A percentile compares a stretch with the other conserved stretches of the same genome.
These are phyloP conservation scores for Sabatieria punctata DNA, from an alignment of 2,888 invertebrate species.

Conservation along the genomic window DNA sequence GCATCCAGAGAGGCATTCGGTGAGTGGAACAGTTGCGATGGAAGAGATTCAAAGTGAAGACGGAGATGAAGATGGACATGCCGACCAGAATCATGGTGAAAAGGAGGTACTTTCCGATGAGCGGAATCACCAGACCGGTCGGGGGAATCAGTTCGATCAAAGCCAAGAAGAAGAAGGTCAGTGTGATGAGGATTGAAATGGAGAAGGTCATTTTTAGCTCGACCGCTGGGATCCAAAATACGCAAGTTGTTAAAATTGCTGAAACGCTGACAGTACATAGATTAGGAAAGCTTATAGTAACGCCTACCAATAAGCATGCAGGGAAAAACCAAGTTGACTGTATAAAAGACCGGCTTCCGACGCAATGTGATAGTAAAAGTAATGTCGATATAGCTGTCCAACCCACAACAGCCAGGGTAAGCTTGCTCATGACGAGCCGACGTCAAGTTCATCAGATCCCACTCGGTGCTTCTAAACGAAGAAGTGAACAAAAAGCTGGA, in stretches of 20 bases:
- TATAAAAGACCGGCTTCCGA: slow-evolving; percentile 29
- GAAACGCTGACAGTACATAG: background rate
- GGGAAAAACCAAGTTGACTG: slow-evolving; percentile 21
- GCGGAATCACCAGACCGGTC: slow-evolving; percentile 73
- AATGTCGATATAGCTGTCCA: slow-evolving; percentile 29
- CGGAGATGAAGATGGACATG: slow-evolving; percentile 79
- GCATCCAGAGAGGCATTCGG: slow-evolving; percentile 77
- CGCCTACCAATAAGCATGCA: slow-evolving; percentile 23
- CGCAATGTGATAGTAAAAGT: slow-evolving; percentile 23
- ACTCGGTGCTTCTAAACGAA: slow-evolving; percentile 24
- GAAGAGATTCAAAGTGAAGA: slow-evolving; percentile 87
- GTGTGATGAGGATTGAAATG: slow-evolving; percentile 86
- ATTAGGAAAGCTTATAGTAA: no score
- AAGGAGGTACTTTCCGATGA: slow-evolving; percentile 86
- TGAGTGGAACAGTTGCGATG: slow-evolving; percentile 92
- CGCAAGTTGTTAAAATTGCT: slow-evolving; percentile 27
- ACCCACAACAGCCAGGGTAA: slow-evolving; percentile 30
- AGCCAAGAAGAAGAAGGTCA: slow-evolving; percentile 94
- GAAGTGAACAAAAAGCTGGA: no score
- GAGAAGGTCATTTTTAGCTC: slow-evolving; percentile 95
- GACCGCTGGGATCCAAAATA: slow-evolving; percentile 30
- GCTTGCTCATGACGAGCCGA: slow-evolving; percentile 22
- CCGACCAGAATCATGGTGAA: slow-evolving; percentile 97
- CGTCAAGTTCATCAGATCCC: slow-evolving; percentile 27
- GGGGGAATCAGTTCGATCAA: slow-evolving; percentile 97